A percentile compares a stretch with the other conserved stretches of the same genome.
These are phyloP conservation scores for Aratinga solstitialis DNA, from an alignment of 2,797 vertebrate species.

Conservation along the genomic window DNA sequence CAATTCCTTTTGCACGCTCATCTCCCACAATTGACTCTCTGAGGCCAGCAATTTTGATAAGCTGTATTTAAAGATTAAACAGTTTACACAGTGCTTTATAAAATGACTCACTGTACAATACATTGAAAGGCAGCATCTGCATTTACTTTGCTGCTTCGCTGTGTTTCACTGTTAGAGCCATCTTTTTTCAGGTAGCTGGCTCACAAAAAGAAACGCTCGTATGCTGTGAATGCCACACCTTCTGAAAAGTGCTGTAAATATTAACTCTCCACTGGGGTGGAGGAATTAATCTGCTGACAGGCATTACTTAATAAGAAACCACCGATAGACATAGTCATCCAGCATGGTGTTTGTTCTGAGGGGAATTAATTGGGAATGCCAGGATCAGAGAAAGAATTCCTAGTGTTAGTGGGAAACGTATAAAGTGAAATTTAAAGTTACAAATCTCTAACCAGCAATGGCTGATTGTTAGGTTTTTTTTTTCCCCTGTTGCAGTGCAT, in stretches of 20 bases:
- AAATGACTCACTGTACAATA: neutral
- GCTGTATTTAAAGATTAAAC: neutral
- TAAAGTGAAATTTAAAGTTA: neutral
- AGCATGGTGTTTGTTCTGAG: neutral
- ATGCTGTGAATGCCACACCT: neutral
- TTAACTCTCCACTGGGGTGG: neutral
- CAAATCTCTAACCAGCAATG: neutral
- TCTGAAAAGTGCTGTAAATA: neutral
- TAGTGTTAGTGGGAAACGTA: neutral
- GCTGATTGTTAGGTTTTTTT: neutral
- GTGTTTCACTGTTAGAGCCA: neutral
- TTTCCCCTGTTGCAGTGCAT: neutral
- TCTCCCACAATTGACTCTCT: neutral
- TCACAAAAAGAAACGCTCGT: neutral
- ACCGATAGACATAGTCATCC: accelerated
- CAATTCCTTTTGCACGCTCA: neutral
- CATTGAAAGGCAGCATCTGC: neutral
- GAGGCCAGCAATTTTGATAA: neutral
- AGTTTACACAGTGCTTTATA: neutral
- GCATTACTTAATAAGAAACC: neutral
- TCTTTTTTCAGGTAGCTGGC: neutral
- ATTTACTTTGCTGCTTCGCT: neutral
- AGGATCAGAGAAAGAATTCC: neutral
- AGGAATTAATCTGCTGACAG: neutral
- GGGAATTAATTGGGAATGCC: neutral